These are phyloP conservation scores for Bufotes viridis DNA, from an alignment of 2,797 vertebrate species.

Conservation along the genomic window DNA sequence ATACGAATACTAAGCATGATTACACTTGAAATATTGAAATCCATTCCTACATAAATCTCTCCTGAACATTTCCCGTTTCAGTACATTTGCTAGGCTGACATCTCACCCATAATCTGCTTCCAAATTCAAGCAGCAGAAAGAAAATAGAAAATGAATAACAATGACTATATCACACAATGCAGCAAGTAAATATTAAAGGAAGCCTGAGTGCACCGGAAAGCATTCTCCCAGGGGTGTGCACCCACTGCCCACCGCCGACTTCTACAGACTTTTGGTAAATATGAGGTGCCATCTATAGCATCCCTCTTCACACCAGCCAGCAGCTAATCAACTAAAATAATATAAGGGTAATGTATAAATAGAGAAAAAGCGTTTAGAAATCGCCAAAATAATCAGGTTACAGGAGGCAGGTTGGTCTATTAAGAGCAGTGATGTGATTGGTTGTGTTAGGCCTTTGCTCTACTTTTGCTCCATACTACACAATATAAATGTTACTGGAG, in stretches of 20 bases:
- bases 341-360: too few species aligned
- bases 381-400: too few species aligned
- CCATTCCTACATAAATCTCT: slow-evolving; percentile 24
- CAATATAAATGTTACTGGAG: too few species aligned
- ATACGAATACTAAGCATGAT: slow-evolving; percentile 36
- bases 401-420: too few species aligned
- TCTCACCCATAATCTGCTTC: slow-evolving; percentile 24
- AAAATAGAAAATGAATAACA: slow-evolving; percentile 2
- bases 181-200: neutral
- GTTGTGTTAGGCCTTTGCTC: too few species aligned
- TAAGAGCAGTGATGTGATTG: too few species aligned
- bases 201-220: neutral
- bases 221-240: neutral
- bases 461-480: too few species aligned
- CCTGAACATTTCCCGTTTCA: slow-evolving; percentile 16
- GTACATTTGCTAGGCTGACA: slow-evolving; percentile 36
- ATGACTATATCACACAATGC: slow-evolving; percentile 1
- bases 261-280: neutral
- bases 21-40: slow-evolving; percentile 42
- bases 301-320: too few species aligned
- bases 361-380: too few species aligned
- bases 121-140: slow-evolving; percentile 4
- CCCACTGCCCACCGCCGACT: neutral
- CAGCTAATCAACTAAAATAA: too few species aligned
- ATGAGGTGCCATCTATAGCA: neutral